Conservation (phyloP, 2,797 vertebrate species). For the Orientallactaga sibirica region DNA sequence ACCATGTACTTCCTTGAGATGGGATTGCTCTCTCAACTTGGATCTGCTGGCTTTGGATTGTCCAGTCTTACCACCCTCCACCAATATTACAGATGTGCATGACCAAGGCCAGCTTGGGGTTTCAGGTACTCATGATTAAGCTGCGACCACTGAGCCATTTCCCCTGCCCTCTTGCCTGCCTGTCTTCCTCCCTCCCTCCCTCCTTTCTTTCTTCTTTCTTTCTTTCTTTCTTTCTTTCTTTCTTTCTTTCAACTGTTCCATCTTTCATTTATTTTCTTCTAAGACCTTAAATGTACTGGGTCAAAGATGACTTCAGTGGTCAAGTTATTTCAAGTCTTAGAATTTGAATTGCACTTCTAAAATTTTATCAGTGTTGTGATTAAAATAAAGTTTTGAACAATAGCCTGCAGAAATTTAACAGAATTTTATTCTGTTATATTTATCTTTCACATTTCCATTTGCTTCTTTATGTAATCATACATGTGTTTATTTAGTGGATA, state of each 20-base stretch:
- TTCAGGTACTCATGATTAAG: too few species aligned
- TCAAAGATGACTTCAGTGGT: constrained; percentile 19
- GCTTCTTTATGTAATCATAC: constrained; percentile 34
- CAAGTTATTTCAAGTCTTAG: constrained; percentile 63
- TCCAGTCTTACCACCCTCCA: too few species aligned
- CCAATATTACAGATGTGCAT: too few species aligned
- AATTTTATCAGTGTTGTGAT: not conserved
- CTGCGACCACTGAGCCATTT: too few species aligned
- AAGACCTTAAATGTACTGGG: constrained; percentile 29
- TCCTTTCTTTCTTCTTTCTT: too few species aligned
- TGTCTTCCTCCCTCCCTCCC: too few species aligned
- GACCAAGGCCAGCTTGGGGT: too few species aligned
- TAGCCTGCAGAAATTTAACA: constrained; percentile 41
- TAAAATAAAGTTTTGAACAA: constrained; percentile 62
- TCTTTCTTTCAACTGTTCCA: constrained; percentile 24
- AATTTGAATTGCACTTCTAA: constrained; percentile 56
- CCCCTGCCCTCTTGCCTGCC: too few species aligned
- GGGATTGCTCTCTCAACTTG: too few species aligned
- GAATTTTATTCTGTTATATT: constrained; percentile 53
- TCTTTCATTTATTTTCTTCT: not conserved
- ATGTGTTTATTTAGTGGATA: constrained; percentile 30
- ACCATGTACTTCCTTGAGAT: too few species aligned
- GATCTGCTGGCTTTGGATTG: too few species aligned
- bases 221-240: too few species aligned
- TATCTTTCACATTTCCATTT: constrained; percentile 51